phyloP scores from a whole-genome alignment of 1,140 invertebrate species.

The Drosophila aff. region DNA sequence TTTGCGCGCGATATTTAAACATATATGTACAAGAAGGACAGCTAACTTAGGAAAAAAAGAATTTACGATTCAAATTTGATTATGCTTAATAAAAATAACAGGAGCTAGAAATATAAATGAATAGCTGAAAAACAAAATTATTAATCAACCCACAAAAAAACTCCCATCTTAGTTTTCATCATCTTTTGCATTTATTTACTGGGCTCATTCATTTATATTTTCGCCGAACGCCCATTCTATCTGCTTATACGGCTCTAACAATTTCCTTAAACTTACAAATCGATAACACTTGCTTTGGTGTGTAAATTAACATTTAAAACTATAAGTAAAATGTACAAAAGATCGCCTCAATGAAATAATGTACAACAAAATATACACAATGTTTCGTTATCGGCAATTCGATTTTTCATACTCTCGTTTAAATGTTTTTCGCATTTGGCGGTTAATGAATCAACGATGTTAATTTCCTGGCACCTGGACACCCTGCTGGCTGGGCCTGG shows the following conservation, averaged over 20 bases:
- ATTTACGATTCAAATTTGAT: not conserved
- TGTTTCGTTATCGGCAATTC: slow-evolving; percentile 33
- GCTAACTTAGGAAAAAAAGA: not conserved
- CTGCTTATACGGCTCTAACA: slow-evolving; percentile 54
- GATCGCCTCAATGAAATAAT: slow-evolving; percentile 57
- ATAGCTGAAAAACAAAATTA: no score
- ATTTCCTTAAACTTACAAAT: slow-evolving; percentile 62
- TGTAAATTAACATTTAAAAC: slow-evolving; percentile 54
- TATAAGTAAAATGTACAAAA: slow-evolving; percentile 44
- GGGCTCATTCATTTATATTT: slow-evolving; percentile 51
- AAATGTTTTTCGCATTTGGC: slow-evolving; percentile 25
- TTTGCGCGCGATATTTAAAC: not conserved
- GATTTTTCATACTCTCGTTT: slow-evolving; percentile 1
- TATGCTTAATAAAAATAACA: not conserved
- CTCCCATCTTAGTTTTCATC: not conserved
- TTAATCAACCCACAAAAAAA: not conserved
- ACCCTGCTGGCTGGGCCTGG: slow-evolving; percentile 36
- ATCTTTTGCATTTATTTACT: slow-evolving; percentile 49
- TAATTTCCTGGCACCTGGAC: slow-evolving; percentile 33
- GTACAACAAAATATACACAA: slow-evolving; percentile 68
- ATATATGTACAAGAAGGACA: rapidly evolving
- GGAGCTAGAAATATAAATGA: no score
- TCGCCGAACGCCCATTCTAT: slow-evolving; percentile 44
- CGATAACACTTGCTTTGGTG: slow-evolving; percentile 58
- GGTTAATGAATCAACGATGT: slow-evolving; percentile 19